These are phyloP conservation scores for Lingula anatina DNA, from an alignment of 2,888 invertebrate genomes.

Conservation along the genomic window DNA sequence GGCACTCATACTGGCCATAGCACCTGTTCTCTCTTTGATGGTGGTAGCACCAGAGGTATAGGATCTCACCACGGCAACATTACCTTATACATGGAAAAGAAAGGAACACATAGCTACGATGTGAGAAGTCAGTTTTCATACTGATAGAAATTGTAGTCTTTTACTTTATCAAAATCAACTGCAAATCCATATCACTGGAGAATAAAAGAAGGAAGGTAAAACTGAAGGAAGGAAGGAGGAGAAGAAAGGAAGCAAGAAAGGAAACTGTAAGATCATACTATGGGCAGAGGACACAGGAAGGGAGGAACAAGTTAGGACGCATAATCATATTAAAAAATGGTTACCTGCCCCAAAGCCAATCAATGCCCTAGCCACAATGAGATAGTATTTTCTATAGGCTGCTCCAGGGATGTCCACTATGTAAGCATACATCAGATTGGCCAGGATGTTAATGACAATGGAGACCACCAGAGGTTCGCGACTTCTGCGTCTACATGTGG, in stretches of 20 bases:
- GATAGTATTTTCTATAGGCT: constrained; percentile 16
- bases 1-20: constrained; percentile 50
- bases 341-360: constrained; percentile 50
- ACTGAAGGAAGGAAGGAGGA: no score
- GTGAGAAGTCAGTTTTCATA: no score
- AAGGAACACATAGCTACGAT: no score
- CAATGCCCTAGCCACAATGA: constrained; percentile 34
- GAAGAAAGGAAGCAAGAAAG: no score
- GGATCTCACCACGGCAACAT: constrained; percentile 47
- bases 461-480: constrained; percentile 39
- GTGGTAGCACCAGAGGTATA: constrained; percentile 49
- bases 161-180: no score
- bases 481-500: constrained; percentile 26
- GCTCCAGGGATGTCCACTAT: constrained; percentile 27
- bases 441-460: constrained; percentile 36
- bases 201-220: no score
- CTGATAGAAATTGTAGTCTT: no score
- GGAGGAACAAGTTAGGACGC: no score
- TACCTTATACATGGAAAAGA: constrained; percentile 30
- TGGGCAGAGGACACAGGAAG: no score
- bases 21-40: constrained; percentile 42
- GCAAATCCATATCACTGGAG: no score
- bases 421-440: constrained; percentile 47
- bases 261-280: no score
- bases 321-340: no score